phyloP scores from a whole-genome alignment of 1,140 invertebrate genomes.

The Wasmannia auropunctata region DNA sequence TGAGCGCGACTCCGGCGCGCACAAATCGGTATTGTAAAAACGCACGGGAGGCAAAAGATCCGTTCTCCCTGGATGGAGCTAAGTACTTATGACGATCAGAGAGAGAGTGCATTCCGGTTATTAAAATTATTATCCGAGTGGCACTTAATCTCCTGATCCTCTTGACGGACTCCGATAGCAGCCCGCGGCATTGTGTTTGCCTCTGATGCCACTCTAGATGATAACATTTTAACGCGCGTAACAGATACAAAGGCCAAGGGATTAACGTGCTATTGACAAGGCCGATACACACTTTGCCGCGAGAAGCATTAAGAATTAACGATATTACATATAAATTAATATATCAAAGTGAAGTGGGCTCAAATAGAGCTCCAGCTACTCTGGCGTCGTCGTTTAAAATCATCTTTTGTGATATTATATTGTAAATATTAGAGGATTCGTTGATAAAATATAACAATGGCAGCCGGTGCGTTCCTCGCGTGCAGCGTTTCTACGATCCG shows the following conservation, averaged over 20 bases:
- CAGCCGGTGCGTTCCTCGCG: too few species aligned
- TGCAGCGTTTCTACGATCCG: too few species aligned
- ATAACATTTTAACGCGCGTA: slow-evolving; percentile 55
- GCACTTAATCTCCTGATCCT: slow-evolving; percentile 78
- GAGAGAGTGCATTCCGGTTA: slow-evolving; percentile 74
- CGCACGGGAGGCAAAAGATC: slow-evolving; percentile 4
- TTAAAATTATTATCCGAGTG: slow-evolving; percentile 77
- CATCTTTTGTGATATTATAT: neutral
- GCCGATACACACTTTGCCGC: slow-evolving; percentile 24
- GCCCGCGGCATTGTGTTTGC: slow-evolving; percentile 34
- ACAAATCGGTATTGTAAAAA: slow-evolving; percentile 41
- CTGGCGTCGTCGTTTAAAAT: neutral
- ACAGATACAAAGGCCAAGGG: slow-evolving; percentile 35
- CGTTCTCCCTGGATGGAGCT: slow-evolving; percentile 27
- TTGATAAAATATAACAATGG: neutral
- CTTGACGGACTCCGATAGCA: slow-evolving; percentile 74
- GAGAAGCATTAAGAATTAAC: slow-evolving; percentile 52
- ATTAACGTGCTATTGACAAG: slow-evolving; percentile 32
- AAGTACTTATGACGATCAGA: slow-evolving; percentile 56
- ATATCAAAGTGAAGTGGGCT: neutral
- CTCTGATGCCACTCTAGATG: slow-evolving; percentile 55
- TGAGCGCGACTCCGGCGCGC: neutral
- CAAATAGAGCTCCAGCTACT: neutral
- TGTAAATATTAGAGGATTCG: neutral
- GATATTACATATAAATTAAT: slow-evolving; percentile 32